phyloP scores from a whole-genome alignment of 2,888 invertebrate species.

The Hirtodrosophila alboralis region DNA sequence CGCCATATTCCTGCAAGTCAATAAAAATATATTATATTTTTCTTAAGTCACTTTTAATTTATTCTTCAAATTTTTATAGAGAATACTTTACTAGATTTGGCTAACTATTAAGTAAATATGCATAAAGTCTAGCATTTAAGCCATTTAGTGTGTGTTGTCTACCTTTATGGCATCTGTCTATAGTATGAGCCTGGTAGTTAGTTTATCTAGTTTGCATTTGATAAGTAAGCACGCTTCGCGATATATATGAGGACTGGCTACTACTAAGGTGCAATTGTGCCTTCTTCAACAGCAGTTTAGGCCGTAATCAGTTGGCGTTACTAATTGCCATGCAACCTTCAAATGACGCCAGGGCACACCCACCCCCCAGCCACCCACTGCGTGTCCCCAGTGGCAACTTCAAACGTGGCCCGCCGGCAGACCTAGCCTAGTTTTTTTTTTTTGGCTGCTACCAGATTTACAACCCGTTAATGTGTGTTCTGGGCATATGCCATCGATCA shows the following conservation, averaged over 20 bases:
- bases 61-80: too few species aligned
- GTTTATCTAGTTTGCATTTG: conserved; percentile 50
- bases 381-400: conserved; percentile 37
- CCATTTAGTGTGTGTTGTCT: conserved; percentile 6
- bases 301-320: conserved; percentile 45
- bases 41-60: too few species aligned
- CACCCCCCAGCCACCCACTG: conserved; percentile 19
- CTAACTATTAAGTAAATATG: not conserved
- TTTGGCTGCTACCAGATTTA: conserved; percentile 71
- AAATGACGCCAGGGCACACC: conserved; percentile 61
- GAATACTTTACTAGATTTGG: not conserved
- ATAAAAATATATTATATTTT: too few species aligned
- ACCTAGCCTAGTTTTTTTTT: conserved; percentile 61
- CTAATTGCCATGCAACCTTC: conserved; percentile 76
- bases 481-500: conserved; percentile 74
- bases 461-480: conserved; percentile 75
- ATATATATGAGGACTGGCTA: too few species aligned
- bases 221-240: conserved; percentile 40
- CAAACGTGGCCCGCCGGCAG: conserved; percentile 59
- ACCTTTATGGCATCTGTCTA: conserved; percentile 23
- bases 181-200: conserved; percentile 5
- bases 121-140: too few species aligned
- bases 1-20: too few species aligned
- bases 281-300: conserved; percentile 13
- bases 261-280: too few species aligned